A percentile compares a stretch with the other conserved stretches of the same genome.
These are phyloP conservation scores for Oscheius sp. DNA, from an alignment of 2,888 invertebrate genomes.

Conservation along the genomic window DNA sequence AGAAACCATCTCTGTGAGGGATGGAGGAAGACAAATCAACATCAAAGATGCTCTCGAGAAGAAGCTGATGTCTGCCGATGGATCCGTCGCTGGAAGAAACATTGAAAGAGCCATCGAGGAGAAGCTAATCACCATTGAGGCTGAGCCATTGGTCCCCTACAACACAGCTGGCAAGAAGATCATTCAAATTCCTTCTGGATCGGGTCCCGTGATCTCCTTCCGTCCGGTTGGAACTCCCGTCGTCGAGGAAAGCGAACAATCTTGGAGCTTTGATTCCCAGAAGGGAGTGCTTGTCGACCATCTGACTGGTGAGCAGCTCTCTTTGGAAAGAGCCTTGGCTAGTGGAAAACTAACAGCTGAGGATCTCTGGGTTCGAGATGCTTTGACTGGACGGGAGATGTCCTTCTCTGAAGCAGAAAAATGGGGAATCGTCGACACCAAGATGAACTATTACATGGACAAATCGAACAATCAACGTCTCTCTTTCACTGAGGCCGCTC, in stretches of 20 bases:
- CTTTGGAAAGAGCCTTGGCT: slow-evolving; percentile 78
- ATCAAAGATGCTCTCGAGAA: slow-evolving; percentile 85
- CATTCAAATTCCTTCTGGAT: slow-evolving; percentile 67
- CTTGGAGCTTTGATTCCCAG: slow-evolving; percentile 77
- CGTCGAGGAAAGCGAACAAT: slow-evolving; percentile 67
- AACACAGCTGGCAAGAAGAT: slow-evolving; percentile 61
- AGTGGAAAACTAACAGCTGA: slow-evolving; percentile 69
- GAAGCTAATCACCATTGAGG: slow-evolving; percentile 58
- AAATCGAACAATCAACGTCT: slow-evolving; percentile 65
- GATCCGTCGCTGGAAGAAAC: slow-evolving; percentile 51
- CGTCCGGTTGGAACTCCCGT: slow-evolving; percentile 67
- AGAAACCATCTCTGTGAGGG: slow-evolving; percentile 82
- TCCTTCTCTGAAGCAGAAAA: slow-evolving; percentile 72
- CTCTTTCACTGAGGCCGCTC: slow-evolving; percentile 83
- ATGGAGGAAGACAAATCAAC: slow-evolving; percentile 83
- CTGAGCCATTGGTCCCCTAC: slow-evolving; percentile 61
- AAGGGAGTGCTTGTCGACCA: slow-evolving; percentile 81
- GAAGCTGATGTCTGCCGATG: slow-evolving; percentile 74
- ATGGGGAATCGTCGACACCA: slow-evolving; percentile 72
- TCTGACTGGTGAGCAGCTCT: slow-evolving; percentile 77
- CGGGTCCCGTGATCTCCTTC: slow-evolving; percentile 68
- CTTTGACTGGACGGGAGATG: slow-evolving; percentile 78
- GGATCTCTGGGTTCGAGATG: slow-evolving; percentile 79
- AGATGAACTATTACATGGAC: slow-evolving; percentile 67
- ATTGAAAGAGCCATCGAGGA: slow-evolving; percentile 67